Percentiles rank a stretch among this genome's conserved stretches.
These are phyloP conservation scores for Torymus aiolomorphi DNA, from an alignment of 2,888 invertebrate genomes.

Conservation along the genomic window DNA sequence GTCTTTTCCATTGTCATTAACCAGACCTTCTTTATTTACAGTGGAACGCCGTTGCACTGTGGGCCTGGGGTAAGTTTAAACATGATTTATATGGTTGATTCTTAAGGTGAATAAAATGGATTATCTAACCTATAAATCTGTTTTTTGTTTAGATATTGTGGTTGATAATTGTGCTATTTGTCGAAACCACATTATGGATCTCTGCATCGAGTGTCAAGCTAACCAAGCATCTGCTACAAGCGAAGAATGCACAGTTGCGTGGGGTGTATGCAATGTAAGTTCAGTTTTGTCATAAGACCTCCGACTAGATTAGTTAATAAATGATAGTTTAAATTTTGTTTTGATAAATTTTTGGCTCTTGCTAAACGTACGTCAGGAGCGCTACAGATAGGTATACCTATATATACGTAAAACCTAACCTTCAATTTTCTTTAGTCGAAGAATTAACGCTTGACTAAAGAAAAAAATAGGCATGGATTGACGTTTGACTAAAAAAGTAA, in stretches of 20 bases:
- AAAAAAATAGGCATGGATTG: too few species aligned
- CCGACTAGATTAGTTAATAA: too few species aligned
- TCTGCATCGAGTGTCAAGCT: conserved; percentile 99
- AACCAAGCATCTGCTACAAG: conserved; percentile 98
- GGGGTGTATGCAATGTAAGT: conserved; percentile 98
- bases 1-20: background rate
- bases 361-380: too few species aligned
- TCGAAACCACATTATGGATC: conserved; percentile 99
- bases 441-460: too few species aligned
- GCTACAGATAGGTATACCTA: too few species aligned
- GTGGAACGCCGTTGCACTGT: conserved; percentile 99
- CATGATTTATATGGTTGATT: background rate
- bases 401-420: too few species aligned
- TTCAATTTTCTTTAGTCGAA: too few species aligned
- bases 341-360: too few species aligned
- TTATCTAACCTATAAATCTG: background rate
- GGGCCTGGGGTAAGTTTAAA: conserved; percentile 94
- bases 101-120: too few species aligned
- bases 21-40: conserved; percentile 76
- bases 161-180: conserved; percentile 99
- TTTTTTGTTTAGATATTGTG: conserved; percentile 88
- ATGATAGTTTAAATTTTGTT: too few species aligned
- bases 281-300: conserved; percentile 1
- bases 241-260: conserved; percentile 99
- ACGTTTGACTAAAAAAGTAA: too few species aligned